These are phyloP conservation scores for Drosophila monieri DNA, from an alignment of 2,888 invertebrate species.

Conservation along the genomic window DNA sequence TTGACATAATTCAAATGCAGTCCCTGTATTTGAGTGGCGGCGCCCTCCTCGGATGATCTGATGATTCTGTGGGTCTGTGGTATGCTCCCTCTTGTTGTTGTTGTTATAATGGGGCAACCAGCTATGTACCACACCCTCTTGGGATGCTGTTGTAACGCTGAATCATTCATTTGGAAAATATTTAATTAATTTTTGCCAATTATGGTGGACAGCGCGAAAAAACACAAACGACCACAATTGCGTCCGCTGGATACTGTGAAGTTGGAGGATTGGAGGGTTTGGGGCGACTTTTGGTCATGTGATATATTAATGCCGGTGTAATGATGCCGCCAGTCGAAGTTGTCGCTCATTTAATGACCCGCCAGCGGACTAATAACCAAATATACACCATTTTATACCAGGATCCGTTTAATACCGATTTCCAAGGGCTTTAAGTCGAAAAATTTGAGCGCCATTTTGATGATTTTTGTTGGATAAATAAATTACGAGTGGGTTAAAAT, in stretches of 20 bases:
- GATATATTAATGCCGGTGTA: conserved; percentile 75
- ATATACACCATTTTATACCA: conserved; percentile 10
- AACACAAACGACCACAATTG: conserved; percentile 66
- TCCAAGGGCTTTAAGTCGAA: conserved; percentile 31
- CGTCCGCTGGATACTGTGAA: conserved; percentile 13
- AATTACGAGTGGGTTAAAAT: conserved; percentile 9
- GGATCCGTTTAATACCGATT: conserved; percentile 22
- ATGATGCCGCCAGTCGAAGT: conserved; percentile 57
- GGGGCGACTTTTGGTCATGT: conserved; percentile 64
- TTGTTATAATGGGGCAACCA: conserved; percentile 9
- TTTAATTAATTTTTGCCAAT: conserved; percentile 83
- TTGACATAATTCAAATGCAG: conserved; percentile 84
- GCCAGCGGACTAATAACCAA: conserved; percentile 42
- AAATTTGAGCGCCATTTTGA: not conserved
- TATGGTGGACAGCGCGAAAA: conserved; percentile 67
- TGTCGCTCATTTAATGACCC: conserved; percentile 66
- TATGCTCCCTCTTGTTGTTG: conserved; percentile 4
- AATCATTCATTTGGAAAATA: conserved; percentile 81
- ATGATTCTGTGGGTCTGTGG: conserved; percentile 33
- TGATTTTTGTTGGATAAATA: conserved; percentile 5
- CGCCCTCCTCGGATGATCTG: conserved; percentile 54
- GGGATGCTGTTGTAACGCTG: conserved; percentile 53
- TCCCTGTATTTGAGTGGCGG: conserved; percentile 73
- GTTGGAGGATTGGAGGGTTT: conserved; percentile 8
- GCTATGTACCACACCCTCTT: conserved; percentile 23